phyloP scores from a whole-genome alignment of 2,797 vertebrate genomes.

The Coregonus sp. region DNA sequence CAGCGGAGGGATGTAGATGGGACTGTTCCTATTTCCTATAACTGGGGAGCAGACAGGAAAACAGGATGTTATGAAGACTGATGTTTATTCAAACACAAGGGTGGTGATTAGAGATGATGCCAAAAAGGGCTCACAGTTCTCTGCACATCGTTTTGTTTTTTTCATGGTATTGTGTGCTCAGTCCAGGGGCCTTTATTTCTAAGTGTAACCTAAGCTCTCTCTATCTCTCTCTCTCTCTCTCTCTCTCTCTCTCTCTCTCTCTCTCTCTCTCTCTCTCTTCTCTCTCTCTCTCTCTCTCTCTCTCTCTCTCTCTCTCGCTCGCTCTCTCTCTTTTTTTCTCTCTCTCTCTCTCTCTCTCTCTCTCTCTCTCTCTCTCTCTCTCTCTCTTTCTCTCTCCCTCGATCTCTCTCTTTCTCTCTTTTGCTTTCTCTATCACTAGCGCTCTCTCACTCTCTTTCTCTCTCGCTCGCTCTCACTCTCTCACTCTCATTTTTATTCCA shows the following conservation, averaged over 20 bases:
- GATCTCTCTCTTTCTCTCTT: not conserved
- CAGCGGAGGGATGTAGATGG: not conserved
- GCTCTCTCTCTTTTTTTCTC: not conserved
- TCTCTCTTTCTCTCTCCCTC: constrained; percentile 7
- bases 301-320: no score
- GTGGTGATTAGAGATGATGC: not conserved
- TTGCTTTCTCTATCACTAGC: not conserved
- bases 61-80: not conserved
- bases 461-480: not conserved
- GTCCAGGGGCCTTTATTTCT: not conserved
- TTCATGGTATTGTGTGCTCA: not conserved
- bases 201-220: not conserved
- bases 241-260: not conserved
- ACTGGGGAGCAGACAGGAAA: not conserved
- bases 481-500: not conserved
- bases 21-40: not conserved
- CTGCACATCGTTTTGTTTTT: not conserved
- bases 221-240: no score
- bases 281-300: not conserved
- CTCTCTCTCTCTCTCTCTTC: not conserved
- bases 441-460: constrained; percentile 11
- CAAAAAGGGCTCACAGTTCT: not conserved
- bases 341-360: constrained; percentile 1
- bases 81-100: not conserved
- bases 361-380: not conserved